Conservation (phyloP, 2,888 invertebrate genomes). For the Phytoseiulus persimilis region DNA sequence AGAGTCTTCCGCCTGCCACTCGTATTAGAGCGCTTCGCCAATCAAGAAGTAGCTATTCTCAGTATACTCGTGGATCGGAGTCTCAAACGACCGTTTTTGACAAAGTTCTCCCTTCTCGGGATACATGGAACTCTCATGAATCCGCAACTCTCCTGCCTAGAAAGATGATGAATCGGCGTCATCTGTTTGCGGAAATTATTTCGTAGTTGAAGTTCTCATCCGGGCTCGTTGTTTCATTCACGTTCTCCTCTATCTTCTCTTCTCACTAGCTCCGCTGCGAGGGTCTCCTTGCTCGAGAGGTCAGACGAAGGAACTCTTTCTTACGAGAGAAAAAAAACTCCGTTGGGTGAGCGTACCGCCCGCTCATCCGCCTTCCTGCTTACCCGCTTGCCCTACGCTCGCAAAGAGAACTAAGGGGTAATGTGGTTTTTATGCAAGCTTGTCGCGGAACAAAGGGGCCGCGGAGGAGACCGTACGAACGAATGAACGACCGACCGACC, state of each 20-base stretch:
- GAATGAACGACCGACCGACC: not conserved
- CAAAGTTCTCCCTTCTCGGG: no score
- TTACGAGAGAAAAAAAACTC: not conserved
- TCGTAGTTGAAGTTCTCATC: not conserved
- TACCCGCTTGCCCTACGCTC: not conserved
- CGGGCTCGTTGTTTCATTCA: not conserved
- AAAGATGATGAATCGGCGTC: no score
- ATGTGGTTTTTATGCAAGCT: conserved; percentile 5
- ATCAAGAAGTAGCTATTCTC: no score
- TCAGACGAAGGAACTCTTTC: not conserved
- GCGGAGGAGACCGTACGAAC: not conserved
- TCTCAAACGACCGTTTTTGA: no score
- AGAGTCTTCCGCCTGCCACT: no score
- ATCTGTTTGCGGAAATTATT: no score
- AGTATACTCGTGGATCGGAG: no score
- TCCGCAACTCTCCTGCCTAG: no score
- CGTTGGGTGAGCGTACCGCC: not conserved
- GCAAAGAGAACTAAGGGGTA: not conserved
- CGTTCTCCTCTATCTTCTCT: not conserved
- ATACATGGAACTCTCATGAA: no score
- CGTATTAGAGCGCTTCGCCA: no score
- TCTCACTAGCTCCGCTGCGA: not conserved
- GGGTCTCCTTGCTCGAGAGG: not conserved
- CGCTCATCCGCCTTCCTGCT: not conserved
- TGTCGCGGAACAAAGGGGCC: not conserved